phyloP scores from a whole-genome alignment of 1,140 invertebrate genomes.

The Papilio glaucus region DNA sequence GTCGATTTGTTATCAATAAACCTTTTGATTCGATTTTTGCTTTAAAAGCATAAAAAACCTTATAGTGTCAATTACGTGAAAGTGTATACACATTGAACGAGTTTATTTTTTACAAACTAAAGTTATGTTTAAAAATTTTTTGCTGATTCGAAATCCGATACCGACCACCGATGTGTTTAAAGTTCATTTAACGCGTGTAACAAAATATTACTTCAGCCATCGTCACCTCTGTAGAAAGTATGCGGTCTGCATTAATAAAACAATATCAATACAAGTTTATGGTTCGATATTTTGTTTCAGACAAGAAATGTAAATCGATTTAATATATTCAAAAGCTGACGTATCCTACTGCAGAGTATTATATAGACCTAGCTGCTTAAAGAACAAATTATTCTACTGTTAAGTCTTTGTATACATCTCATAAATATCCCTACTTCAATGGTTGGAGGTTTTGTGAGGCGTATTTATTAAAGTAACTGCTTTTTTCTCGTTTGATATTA shows the following conservation, averaged over 20 bases:
- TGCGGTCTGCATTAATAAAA: constrained; percentile 20
- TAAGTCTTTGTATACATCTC: too few species aligned
- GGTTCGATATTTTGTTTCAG: background rate
- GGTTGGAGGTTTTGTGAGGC: background rate
- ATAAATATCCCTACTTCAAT: background rate
- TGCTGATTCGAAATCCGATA: constrained; percentile 51
- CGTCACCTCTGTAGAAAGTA: constrained; percentile 30
- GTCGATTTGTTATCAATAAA: too few species aligned
- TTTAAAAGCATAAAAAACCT: too few species aligned
- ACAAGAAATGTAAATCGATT: background rate
- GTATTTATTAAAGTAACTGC: background rate
- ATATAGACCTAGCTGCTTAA: background rate
- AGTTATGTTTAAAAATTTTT: constrained; percentile 43
- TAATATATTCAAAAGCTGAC: too few species aligned
- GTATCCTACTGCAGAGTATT: background rate
- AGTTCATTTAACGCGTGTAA: constrained; percentile 53
- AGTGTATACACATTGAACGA: constrained; percentile 38
- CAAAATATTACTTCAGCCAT: constrained; percentile 45
- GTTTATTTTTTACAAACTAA: constrained; percentile 40
- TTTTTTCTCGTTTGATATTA: background rate
- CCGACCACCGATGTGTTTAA: constrained; percentile 48
- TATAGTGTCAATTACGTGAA: constrained; percentile 34
- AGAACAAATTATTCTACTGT: background rate
- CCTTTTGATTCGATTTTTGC: too few species aligned
- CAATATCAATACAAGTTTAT: constrained; percentile 9